Base-by-base conservation (phyloP, 2,113 vertebrate genomes). In the Crotalus horridus region DNA sequence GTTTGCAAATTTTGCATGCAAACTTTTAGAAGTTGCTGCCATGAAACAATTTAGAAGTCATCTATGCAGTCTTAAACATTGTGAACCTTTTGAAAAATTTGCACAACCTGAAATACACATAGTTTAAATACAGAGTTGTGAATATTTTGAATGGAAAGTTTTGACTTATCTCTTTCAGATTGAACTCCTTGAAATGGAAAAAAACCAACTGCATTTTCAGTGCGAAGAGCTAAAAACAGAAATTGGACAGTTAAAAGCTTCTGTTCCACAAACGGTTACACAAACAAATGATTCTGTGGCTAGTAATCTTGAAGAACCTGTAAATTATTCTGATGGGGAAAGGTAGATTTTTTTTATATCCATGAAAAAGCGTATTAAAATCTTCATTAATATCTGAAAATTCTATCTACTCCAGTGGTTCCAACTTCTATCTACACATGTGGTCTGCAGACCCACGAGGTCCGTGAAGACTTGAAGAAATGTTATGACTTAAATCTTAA, bases 211-310 rank as follows among this genome's bases (percentile, higher is more conserved):
- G 90, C 96, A 93, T 26, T 96, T 96, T 89, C 95, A 98, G 39
- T 98, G 98, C 93, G 98, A 98, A 95, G 97, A 98, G 92, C 97
- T 99, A 24, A 98, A 97, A 97, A 96, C 95, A 95, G 98, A 98
- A 95, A 93, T 99, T 0, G 96, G 98, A 64, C 97, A 98, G 54
- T 94, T 98, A 94, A 98, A 98, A 92, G 96, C 95, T 91, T 95
- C 97, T 2, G 93, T 95, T 92, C 97, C 97, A 0, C 96, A 97
- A 87, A 95, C 94, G n/a, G 95, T 97, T 89, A 92, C 92, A 94
- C 92, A 1, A 90, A 91, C 97, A 92, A 97, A 97, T 93, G 94
- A 94, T 92, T 97, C 98, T 89, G 96, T 97, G 39, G 96, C 96
- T 93, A 97, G 96, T 97, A 97, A 95, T 88, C 93, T 96, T 39